Base-by-base conservation (phyloP, 1,140 invertebrate species). In the Pseudomyrmex gracilis region DNA sequence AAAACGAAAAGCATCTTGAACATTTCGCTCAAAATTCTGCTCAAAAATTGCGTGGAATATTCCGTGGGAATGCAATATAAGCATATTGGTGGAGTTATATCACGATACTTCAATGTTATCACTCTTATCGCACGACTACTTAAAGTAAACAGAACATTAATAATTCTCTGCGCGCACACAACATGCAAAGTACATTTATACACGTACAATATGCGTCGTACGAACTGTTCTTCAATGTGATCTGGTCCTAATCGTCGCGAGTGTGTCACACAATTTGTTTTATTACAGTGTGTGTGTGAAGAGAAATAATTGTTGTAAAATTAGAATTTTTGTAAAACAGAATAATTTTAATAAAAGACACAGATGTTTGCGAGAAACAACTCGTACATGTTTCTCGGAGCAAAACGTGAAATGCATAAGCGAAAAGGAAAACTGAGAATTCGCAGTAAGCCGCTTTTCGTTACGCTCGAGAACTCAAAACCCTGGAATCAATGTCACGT, bases 401-500 rank as follows among this genome's bases (percentile, higher is more conserved):
- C 55, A 55, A 55, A 60, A 20, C 34, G 34, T 73, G 22, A 17
- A 74, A 60, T 15, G 13, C 24, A 47, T 13, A 24, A 77, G 68
- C 13, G 57, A 78, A 78, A 53, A 67, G 24, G 47, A 78, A 68
- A 58, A 45, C 15, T 15, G 10, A 22, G 43, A 45, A 70, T 70
- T 78, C 64, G 34, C 34, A 20, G 20, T 47, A 45, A 68, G 47
- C 13, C 4, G 13, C 20, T 70, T 78, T 57, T 68, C 53, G 76
- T 78, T 78, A 51, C 64, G 64, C 76, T 78, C 43, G 51, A 70
- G 20, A 15, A 70, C 64, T 58, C 43, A 7, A 47, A 78, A 78
- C 76, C 51, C 64, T 78, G 76, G 70, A 70, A 78, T 78, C 53
- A 12, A 51, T 78, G 74, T 78, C 63, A 78, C 7, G 34, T 70